A percentile compares a stretch with the other conserved stretches of the same genome.
Evolutionary conservation across 2,113 vertebrate species (phyloP).

Genomic region (Seriola rivoliana): DNA sequence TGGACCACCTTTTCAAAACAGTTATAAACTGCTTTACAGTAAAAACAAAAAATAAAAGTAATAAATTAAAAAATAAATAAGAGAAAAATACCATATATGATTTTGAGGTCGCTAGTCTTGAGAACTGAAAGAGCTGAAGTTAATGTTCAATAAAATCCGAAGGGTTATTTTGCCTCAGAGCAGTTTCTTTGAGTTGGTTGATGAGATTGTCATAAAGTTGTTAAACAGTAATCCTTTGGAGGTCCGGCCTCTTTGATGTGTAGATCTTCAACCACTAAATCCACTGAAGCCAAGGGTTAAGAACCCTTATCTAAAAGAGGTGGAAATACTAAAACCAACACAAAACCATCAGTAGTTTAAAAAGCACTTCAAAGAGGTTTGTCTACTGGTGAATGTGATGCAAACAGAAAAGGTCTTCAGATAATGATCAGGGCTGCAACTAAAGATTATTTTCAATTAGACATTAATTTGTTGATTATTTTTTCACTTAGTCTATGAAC

Average conservation of each 20-base stretch:
- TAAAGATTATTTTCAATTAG: neutral
- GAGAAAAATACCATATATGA: neutral
- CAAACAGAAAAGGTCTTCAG: neutral
- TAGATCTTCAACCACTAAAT: slow-evolving; percentile 62
- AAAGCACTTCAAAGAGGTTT: neutral
- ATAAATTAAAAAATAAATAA: neutral
- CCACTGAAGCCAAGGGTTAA: slow-evolving; percentile 23
- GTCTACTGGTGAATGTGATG: neutral
- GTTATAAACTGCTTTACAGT: neutral
- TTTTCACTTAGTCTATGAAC: too few relatives aligned
- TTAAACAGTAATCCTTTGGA: slow-evolving; percentile 80
- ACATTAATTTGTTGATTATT: too few relatives aligned
- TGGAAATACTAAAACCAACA: slow-evolving; percentile 36
- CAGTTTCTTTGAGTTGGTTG: slow-evolving; percentile 47
- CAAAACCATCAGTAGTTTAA: neutral
- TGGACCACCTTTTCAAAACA: neutral
- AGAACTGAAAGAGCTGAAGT: slow-evolving; percentile 4
- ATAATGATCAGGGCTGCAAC: neutral
- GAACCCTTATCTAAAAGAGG: slow-evolving; percentile 18
- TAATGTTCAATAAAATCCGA: slow-evolving; percentile 66
- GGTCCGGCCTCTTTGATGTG: slow-evolving; percentile 61
- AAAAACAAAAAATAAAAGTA: neutral
- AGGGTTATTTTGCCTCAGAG: slow-evolving; percentile 19
- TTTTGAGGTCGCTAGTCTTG: neutral
- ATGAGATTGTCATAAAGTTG: slow-evolving; percentile 63